Evolutionary conservation across 2,888 invertebrate genomes (phyloP).

Genomic region (Oscheius sp.): DNA sequence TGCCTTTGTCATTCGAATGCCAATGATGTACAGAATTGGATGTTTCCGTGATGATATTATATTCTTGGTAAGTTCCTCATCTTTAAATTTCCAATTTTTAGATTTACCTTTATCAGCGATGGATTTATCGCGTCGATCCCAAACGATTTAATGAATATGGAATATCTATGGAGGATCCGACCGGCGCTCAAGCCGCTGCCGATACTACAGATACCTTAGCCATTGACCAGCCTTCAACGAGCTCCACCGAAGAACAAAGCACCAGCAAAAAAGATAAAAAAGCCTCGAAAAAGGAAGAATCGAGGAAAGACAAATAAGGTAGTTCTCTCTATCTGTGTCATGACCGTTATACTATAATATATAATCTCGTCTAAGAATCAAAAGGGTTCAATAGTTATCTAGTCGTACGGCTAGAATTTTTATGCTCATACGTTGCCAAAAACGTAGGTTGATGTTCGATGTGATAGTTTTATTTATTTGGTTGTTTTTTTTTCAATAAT

Average conservation of each 20-base stretch:
- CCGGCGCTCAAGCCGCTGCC: slow-evolving; percentile 34
- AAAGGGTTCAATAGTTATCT: too few species aligned
- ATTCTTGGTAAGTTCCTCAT: slow-evolving; percentile 81
- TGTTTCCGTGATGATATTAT: slow-evolving; percentile 99
- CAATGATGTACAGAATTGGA: slow-evolving; percentile 91
- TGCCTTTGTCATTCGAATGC: slow-evolving; percentile 99
- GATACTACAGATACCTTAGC: background rate
- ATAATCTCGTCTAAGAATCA: too few species aligned
- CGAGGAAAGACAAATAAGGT: slow-evolving; percentile 21
- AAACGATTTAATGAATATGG: slow-evolving; percentile 96
- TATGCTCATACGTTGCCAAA: slow-evolving; percentile 14
- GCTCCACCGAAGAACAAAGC: background rate
- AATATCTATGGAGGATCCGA: slow-evolving; percentile 82
- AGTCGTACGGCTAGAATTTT: too few species aligned
- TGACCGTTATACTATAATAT: too few species aligned
- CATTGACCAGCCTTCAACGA: background rate
- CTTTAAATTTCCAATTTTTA: slow-evolving; percentile 24
- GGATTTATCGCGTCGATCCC: slow-evolving; percentile 96
- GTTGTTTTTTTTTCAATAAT: background rate
- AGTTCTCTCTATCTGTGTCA: background rate
- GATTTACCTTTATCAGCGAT: slow-evolving; percentile 92
- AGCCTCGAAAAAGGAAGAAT: slow-evolving; percentile 9
- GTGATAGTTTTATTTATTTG: slow-evolving; percentile 18
- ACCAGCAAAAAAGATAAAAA: background rate
- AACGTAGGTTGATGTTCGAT: background rate